These are phyloP conservation scores for Romanogobio albipinnatus DNA, from an alignment of 2,113 vertebrate species.

Conservation along the genomic window DNA sequence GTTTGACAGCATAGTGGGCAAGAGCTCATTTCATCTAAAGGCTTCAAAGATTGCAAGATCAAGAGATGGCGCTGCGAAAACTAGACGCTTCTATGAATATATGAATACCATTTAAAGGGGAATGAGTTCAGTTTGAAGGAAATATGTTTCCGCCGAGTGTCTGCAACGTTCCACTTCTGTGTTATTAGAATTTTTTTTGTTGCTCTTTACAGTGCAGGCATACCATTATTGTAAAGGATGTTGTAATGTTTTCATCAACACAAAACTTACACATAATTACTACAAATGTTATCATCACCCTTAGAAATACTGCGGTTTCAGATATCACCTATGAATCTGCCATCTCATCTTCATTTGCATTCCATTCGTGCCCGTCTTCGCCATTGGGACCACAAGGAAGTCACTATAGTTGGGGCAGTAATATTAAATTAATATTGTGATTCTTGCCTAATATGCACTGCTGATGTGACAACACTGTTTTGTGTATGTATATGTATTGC, in stretches of 20 bases:
- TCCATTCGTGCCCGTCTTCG: neutral
- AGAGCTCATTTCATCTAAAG: constrained; percentile 18
- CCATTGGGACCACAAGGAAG: constrained; percentile 10
- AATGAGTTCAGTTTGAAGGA: constrained; percentile 45
- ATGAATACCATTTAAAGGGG: constrained; percentile 44
- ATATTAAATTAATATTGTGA: neutral
- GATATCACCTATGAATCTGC: neutral
- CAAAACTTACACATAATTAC: constrained; percentile 30
- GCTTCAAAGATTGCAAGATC: constrained; percentile 20
- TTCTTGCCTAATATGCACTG: neutral
- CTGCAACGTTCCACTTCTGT: neutral
- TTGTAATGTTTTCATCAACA: neutral
- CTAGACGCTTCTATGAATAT: constrained; percentile 37
- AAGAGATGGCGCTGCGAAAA: constrained; percentile 10
- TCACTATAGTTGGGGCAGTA: neutral
- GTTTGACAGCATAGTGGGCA: constrained; percentile 18
- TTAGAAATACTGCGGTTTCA: constrained; percentile 13
- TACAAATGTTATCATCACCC: constrained; percentile 25
- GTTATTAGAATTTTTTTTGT: constrained; percentile 1
- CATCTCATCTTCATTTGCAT: neutral
- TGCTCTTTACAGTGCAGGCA: neutral
- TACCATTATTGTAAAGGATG: constrained; percentile 4
- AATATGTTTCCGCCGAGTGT: constrained; percentile 36
- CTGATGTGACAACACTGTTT: constrained; percentile 1
- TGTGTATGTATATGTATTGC: constrained; percentile 9